Evolutionary conservation across 1,140 invertebrate genomes (phyloP), one percentile per base, ranked within the genome.

Genomic region (Andricus grossulariae): DNA sequence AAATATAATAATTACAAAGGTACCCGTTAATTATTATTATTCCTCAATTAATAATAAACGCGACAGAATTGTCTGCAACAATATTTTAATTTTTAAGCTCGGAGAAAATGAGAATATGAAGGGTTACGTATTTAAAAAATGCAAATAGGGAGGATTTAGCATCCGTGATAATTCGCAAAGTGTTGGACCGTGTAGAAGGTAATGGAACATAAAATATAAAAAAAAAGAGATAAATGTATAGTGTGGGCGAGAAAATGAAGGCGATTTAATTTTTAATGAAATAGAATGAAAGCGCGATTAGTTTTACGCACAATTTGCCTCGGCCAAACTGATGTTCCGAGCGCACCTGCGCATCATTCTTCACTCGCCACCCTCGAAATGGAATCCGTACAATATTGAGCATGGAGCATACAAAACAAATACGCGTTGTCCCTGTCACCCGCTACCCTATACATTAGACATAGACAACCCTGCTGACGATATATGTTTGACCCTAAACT

Each of bases 261-360:
- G 79, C 82, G 85, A 85, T 84, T 83, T 82, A 81, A 83, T 82
- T 85, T 83, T 84, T 81, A 84, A 82, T 82, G 81, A 85, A 83
- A 80, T 74, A 78, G 80, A 80, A 80, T 81, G 77, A 82, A 81
- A 81, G 78, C 74, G 76, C 75, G 78, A 86, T 84, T 86, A 82
- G 83, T 82, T 84, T 86, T 80, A 83, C 78, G 81, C 82, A 80
- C 82, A 83, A 86, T 84, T 86, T 82, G 82, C 80, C 83, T 81
- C 60, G 75, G 80, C 80, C 70, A 39, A 66, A 66, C 60, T 39
- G 25, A 66, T 66, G 60, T 72, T 76, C 74, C 79, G 73, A 80
- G 77, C 80, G 82, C 83, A 84, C 85, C 83, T 84, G 83, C 85
- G 77, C 77, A 79, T 80, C 82, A 84, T 84, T 83, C 82, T 81